phyloP scores from a whole-genome alignment of 2,113 vertebrate genomes.

The Pleuronectes platessa region DNA sequence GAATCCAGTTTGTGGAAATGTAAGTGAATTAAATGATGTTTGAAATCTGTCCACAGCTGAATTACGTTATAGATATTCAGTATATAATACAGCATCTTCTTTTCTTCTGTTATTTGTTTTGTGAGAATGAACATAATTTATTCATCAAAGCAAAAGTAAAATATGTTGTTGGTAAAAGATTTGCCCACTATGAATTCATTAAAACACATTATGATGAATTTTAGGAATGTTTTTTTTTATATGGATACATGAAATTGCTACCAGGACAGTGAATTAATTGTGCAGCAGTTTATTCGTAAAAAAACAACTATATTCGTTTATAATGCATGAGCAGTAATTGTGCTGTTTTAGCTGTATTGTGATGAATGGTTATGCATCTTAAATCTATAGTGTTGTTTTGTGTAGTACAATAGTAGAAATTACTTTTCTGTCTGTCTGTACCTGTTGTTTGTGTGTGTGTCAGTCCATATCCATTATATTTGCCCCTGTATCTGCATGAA shows the following conservation, averaged over 20 bases:
- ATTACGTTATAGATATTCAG: no score
- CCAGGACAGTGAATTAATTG: background rate
- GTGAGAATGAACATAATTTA: no score
- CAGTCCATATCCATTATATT: background rate
- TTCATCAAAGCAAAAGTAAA: no score
- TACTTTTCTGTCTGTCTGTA: conserved; percentile 8
- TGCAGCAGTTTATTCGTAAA: no score
- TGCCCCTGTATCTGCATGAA: background rate
- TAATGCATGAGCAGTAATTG: background rate
- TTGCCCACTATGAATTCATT: no score
- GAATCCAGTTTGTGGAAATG: no score
- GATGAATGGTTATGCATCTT: background rate
- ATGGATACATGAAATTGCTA: background rate
- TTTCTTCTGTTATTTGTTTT: no score
- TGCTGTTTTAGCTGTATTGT: no score
- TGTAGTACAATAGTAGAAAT: background rate
- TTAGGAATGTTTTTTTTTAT: background rate
- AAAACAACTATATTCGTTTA: background rate
- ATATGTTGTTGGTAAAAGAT: no score
- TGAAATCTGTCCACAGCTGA: no score
- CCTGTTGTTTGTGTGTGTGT: background rate
- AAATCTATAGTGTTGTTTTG: background rate
- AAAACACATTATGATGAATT: background rate
- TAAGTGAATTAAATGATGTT: no score
- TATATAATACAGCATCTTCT: no score